Evolutionary conservation across 2,888 invertebrate species (phyloP), one percentile per base, ranked within the genome.

Genomic region (Pachydiplax longipennis): DNA sequence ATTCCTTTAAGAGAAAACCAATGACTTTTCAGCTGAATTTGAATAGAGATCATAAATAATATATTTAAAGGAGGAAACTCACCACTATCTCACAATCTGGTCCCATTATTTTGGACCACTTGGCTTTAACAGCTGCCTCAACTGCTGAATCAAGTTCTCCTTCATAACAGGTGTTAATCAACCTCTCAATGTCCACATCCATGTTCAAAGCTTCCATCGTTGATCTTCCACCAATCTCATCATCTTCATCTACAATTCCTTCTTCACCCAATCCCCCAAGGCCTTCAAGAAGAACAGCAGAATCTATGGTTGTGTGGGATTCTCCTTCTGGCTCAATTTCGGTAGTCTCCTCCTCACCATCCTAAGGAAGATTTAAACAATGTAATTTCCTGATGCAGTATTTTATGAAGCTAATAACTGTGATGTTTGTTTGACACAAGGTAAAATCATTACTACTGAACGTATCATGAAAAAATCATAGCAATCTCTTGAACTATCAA

Each of bases 61-160:
- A 91, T n/a, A 40, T 48, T 44, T 81, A 81, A 44, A 8, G 81
- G 15, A 80, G 37, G 44, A 53, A 90, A 94, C 96, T 94, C 93
- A 97, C 97, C 93, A 99, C 96, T 93, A 99, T 97, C 94, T 98
- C 97, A 93, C 97, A 96, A 91, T 97, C 97, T 90, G 96, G 95
- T 5, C 95, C 95, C 92, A 99, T 95, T 92, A 98, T 96, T 92
- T 97, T 96, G 92, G 97, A 96, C 92, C 93, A 93, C 92, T 93
- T 93, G 91, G 96, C 95, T 93, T 96, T 96, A 91, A 98, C 97
- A 37, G 97, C 95, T 80, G 96, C 94, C 91, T 96, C 96, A 91
- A 96, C 96, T 65, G 97, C 96, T 92, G 97, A 97, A 92, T 97
- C 96, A 91, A 97, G 96, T 90, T 93, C 95, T 44, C 94, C 94